Base-by-base conservation (phyloP, 1,140 invertebrate genomes). In the Calycopis cecrops region DNA sequence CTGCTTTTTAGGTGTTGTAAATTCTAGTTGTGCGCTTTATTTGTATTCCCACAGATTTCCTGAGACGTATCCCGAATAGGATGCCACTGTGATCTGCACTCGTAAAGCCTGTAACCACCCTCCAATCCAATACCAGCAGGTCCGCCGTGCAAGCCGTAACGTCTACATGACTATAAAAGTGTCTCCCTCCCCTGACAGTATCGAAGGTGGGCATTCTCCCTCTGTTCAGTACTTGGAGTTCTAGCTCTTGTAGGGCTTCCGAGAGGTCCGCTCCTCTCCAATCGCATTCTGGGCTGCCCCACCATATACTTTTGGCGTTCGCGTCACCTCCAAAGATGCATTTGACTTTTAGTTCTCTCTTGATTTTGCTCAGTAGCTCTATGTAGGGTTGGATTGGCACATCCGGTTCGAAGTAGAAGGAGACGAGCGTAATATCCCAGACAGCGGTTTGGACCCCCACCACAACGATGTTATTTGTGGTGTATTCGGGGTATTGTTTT, bases 201-300 rank as follows among this genome's bases (percentile, higher is more conserved):
- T 63, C 50, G 40, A 62, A 71, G 0, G 63, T 68, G 0, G 69
- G 69, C 1, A 7, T 53, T 9, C n/a, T 33, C 9, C 65, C 69
- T 10, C 40, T 8, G 34, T 71, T 67, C 0, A 71, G 38, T 3
- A 65, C 21, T 9, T 66, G 42, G 3, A 63, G 21, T 6, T 35
- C 61, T 37, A 54, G 6, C 9, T 62, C 57, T 3, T 59, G 40
- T 1, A 66, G 34, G 11, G 40, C 9, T 4, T 21, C 51, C 0
- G 9, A 10, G n/a, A 65, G 1, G 8, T 14, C 44, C 9, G 57
- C 33, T 1, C 64, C 65, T 12, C 62, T 53, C 7, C 12, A 7
- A 35, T 66, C 62, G 1, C 4, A 33, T 7, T n/a, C 28, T 1
- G 4, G 0, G 35, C 62, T 62, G 0, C 62, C 69, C 63, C 65